phyloP scores from a whole-genome alignment of 2,888 invertebrate genomes.

The Xestia ashworthii region DNA sequence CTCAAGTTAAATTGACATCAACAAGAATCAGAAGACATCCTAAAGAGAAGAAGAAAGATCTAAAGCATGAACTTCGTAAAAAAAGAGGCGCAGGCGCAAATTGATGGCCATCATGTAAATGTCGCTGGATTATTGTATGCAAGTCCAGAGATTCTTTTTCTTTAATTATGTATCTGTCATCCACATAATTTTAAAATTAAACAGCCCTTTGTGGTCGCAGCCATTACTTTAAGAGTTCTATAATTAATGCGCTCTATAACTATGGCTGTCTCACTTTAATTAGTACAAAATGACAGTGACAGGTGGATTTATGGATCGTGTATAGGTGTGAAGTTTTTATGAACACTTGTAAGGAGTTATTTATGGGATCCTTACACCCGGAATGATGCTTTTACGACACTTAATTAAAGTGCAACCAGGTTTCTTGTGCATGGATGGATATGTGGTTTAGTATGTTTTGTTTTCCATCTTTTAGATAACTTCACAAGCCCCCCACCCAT shows the following conservation, averaged over 20 bases:
- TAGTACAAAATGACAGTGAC: slow-evolving; percentile 61
- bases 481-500: too few relatives aligned
- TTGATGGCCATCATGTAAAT: not conserved
- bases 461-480: not conserved
- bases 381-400: slow-evolving; percentile 45
- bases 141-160: not conserved
- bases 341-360: slow-evolving; percentile 48
- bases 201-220: slow-evolving; percentile 29
- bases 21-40: not conserved
- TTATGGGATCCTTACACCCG: slow-evolving; percentile 48
- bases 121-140: not conserved
- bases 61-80: not conserved
- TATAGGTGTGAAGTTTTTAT: slow-evolving; percentile 65
- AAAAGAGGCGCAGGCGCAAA: not conserved
- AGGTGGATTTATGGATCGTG: slow-evolving; percentile 53
- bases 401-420: slow-evolving; percentile 50
- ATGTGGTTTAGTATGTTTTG: slow-evolving; percentile 3
- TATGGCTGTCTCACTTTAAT: slow-evolving; percentile 55
- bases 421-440: slow-evolving; percentile 4
- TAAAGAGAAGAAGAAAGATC: not conserved
- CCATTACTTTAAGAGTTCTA: slow-evolving; percentile 55
- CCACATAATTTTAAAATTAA: slow-evolving; percentile 44
- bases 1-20: not conserved
- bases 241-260: slow-evolving; percentile 53
- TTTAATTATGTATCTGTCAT: not conserved